Percentiles rank a stretch among this genome's conserved stretches.
Conservation (phyloP, 2,113 vertebrate species). For the Piaya cayana region DNA sequence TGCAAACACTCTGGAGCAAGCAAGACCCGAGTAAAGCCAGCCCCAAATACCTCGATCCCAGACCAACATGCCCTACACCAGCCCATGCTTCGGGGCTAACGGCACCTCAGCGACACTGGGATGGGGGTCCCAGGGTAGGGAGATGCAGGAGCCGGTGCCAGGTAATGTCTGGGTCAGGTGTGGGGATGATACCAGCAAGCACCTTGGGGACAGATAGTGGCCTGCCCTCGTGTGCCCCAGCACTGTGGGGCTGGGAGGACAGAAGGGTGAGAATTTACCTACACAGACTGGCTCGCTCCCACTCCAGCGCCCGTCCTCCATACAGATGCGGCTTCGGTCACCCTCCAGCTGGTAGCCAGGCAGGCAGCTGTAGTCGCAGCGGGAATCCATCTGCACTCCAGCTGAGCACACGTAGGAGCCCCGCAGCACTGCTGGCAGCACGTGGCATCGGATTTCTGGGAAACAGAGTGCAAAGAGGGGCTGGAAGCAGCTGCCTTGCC, state of each 20-base stretch:
- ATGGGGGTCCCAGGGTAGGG: not conserved
- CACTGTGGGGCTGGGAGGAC: fast-evolving
- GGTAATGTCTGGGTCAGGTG: fast-evolving
- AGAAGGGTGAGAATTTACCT: conserved; percentile 79
- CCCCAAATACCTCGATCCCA: fast-evolving
- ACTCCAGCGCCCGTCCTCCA: conserved; percentile 86
- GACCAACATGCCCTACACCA: not conserved
- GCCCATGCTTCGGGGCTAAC: fast-evolving
- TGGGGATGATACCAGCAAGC: not conserved
- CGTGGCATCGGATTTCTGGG: conserved; percentile 86
- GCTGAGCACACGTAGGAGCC: conserved; percentile 87
- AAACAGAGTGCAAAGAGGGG: not conserved
- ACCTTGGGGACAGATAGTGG: not conserved
- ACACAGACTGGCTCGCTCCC: conserved; percentile 87
- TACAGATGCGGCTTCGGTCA: conserved; percentile 84
- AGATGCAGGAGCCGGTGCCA: not conserved
- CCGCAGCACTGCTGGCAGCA: conserved; percentile 80
- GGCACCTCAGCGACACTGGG: not conserved
- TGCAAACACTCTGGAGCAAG: fast-evolving
- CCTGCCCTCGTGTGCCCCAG: not conserved
- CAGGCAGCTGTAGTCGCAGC: conserved; percentile 87
- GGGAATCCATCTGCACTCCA: conserved; percentile 86
- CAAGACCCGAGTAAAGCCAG: not conserved
- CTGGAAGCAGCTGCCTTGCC: fast-evolving
- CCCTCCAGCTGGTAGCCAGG: conserved; percentile 88